These are phyloP conservation scores for Sarcophaga variegata DNA, from an alignment of 2,888 invertebrate genomes.

Conservation along the genomic window DNA sequence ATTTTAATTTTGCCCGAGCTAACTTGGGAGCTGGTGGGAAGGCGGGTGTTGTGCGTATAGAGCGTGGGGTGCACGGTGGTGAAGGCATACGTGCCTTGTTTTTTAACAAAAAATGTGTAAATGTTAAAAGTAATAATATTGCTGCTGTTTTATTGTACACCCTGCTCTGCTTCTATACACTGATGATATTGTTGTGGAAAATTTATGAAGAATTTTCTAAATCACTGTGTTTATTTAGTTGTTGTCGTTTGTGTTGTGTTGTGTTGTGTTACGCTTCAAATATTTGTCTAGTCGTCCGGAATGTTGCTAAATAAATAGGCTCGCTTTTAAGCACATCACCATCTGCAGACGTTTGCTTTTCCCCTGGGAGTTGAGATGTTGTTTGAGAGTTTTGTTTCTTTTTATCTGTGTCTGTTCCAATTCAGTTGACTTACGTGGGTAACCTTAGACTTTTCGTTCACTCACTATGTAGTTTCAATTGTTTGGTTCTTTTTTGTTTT, in stretches of 20 bases:
- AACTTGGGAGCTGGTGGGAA: constrained; percentile 64
- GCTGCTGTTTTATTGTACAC: not conserved
- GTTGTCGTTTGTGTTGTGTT: not conserved
- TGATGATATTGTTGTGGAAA: no score
- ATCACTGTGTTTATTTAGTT: not conserved
- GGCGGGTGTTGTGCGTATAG: constrained; percentile 63
- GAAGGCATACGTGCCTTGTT: constrained; percentile 66
- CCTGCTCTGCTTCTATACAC: no score
- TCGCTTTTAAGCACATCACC: not conserved
- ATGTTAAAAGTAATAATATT: constrained; percentile 20
- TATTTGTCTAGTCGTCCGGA: constrained; percentile 9
- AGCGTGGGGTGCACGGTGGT: constrained; percentile 65
- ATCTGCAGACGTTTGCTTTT: constrained; percentile 5
- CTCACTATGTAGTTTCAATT: constrained; percentile 56
- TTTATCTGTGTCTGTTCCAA: constrained; percentile 46
- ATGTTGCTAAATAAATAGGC: constrained; percentile 16
- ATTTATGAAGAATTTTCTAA: not conserved
- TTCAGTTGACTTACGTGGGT: constrained; percentile 59
- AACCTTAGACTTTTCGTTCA: constrained; percentile 52
- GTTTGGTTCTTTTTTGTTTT: constrained; percentile 19
- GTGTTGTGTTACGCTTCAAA: constrained; percentile 47
- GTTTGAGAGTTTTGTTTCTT: constrained; percentile 20
- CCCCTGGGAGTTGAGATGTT: constrained; percentile 31
- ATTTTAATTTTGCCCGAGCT: constrained; percentile 74
- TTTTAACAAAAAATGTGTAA: not conserved